Conservation (phyloP, 1,140 invertebrate genomes). For the Tetraneura akinire region DNA sequence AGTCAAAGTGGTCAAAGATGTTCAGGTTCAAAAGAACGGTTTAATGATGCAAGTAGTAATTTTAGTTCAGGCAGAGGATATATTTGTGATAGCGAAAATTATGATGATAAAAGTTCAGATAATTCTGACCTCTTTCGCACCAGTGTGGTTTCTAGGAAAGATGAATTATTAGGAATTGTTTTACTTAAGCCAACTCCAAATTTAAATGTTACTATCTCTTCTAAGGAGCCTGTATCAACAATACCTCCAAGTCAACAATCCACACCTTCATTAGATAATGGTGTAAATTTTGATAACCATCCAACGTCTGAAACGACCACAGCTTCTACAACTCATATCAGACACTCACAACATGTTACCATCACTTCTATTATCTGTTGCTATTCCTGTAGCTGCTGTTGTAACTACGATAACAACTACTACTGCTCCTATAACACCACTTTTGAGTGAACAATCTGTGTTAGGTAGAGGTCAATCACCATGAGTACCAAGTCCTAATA, state of each 20-base stretch:
- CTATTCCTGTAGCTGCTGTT: conserved; percentile 11
- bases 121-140: conserved; percentile 44
- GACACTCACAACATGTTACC: conserved; percentile 35
- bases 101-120: conserved; percentile 53
- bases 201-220: neutral
- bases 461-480: conserved; percentile 68
- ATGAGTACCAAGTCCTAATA: conserved; percentile 72
- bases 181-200: conserved; percentile 8
- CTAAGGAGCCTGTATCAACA: conserved; percentile 33
- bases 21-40: conserved; percentile 37
- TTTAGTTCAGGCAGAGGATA: conserved; percentile 85
- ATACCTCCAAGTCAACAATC: conserved; percentile 22
- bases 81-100: conserved; percentile 62
- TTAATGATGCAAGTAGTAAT: conserved; percentile 69
- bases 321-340: conserved; percentile 10
- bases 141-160: conserved; percentile 42
- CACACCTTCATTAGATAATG: conserved; percentile 36
- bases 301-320: conserved; percentile 22
- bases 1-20: conserved; percentile 45
- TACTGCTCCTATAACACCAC: conserved; percentile 59
- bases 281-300: conserved; percentile 13
- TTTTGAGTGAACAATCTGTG: conserved; percentile 62
- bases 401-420: conserved; percentile 29
- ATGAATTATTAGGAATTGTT: conserved; percentile 36
- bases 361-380: conserved; percentile 14